Percentiles rank a stretch among this genome's conserved stretches.
These are phyloP conservation scores for Diplodus puntazzo DNA, from an alignment of 2,797 vertebrate genomes.

Conservation along the genomic window DNA sequence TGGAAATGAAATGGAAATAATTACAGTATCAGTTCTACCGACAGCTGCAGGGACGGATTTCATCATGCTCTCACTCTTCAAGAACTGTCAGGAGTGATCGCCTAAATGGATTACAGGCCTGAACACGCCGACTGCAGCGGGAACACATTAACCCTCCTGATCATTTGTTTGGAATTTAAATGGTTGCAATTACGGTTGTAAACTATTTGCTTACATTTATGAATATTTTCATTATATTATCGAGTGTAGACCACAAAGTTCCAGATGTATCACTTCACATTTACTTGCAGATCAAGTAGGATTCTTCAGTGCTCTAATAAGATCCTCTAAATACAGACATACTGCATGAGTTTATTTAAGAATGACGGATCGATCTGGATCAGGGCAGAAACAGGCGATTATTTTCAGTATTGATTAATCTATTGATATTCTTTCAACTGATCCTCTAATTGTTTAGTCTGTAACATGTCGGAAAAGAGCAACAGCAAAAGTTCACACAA, in stretches of 20 bases:
- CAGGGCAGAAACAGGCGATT: neutral
- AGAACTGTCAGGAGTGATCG: conserved; percentile 28
- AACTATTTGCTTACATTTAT: neutral
- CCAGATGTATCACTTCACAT: neutral
- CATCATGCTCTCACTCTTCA: conserved; percentile 11
- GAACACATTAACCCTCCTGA: neutral
- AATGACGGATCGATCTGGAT: neutral
- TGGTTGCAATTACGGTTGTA: neutral
- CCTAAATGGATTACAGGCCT: conserved; percentile 30
- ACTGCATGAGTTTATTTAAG: neutral
- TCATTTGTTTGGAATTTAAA: conserved; percentile 22
- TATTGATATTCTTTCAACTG: neutral
- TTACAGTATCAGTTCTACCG: conserved; percentile 1
- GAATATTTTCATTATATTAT: neutral
- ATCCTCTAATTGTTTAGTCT: neutral
- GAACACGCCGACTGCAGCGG: conserved; percentile 8
- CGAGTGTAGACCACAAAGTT: neutral
- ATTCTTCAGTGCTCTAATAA: neutral
- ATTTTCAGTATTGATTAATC: neutral
- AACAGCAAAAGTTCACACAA: neutral
- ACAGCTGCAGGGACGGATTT: conserved; percentile 23
- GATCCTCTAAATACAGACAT: neutral
- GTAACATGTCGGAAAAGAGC: neutral
- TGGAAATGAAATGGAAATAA: conserved; percentile 1
- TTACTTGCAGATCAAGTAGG: neutral